These are phyloP conservation scores for Timandra comae DNA, from an alignment of 2,888 invertebrate species.

Conservation along the genomic window DNA sequence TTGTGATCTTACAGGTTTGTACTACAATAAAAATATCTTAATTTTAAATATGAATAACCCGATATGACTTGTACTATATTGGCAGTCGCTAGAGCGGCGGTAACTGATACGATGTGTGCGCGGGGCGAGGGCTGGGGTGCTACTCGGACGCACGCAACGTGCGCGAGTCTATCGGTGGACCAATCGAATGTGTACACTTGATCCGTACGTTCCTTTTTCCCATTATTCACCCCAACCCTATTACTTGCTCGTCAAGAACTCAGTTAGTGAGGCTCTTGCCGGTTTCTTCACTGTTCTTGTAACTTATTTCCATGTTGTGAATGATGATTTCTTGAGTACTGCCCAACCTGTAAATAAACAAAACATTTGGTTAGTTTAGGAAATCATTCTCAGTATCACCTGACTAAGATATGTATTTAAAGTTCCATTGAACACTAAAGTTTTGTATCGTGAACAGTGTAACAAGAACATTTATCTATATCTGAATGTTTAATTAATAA, in stretches of 20 bases:
- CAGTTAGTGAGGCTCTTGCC: slow-evolving; percentile 37
- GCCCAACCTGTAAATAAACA: slow-evolving; percentile 47
- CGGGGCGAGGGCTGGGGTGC: slow-evolving; percentile 45
- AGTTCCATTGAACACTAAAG: no score
- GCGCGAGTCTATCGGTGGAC: slow-evolving; percentile 60
- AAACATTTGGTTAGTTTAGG: slow-evolving; percentile 14
- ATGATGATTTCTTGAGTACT: slow-evolving; percentile 15
- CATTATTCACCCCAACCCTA: slow-evolving; percentile 68
- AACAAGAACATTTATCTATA: slow-evolving; percentile 24
- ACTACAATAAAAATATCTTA: slow-evolving; percentile 66
- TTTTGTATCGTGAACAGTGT: no score
- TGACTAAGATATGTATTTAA: no score
- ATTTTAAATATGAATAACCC: slow-evolving; percentile 67
- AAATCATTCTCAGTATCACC: no score
- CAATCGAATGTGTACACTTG: slow-evolving; percentile 71
- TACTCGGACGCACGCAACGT: slow-evolving; percentile 54
- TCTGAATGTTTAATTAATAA: slow-evolving; percentile 59
- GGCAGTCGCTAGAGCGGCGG: slow-evolving; percentile 73
- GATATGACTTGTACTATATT: slow-evolving; percentile 75
- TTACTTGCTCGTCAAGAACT: slow-evolving; percentile 44
- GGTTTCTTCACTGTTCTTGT: slow-evolving; percentile 26
- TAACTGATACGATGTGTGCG: slow-evolving; percentile 59
- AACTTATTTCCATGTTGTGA: slow-evolving; percentile 42
- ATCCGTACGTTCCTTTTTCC: slow-evolving; percentile 73
- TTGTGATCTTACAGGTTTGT: slow-evolving; percentile 51